Base-by-base conservation (phyloP, 2,888 invertebrate genomes). In the Scaeva pyrastri region DNA sequence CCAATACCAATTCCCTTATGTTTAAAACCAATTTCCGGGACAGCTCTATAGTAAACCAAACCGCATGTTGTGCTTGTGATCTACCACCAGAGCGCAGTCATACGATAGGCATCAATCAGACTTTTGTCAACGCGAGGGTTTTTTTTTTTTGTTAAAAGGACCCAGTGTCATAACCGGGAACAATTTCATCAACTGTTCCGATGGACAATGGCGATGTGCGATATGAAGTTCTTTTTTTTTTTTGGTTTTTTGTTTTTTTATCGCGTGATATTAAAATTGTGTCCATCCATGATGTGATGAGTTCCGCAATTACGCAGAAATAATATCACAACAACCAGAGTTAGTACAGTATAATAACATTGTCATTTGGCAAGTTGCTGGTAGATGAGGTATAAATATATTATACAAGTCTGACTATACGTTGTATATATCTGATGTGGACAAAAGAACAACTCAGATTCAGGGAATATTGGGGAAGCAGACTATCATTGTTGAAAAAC, bases 81-180 rank as follows among this genome's bases (percentile, higher is more conserved):
- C 66, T 50, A 66, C 73, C 72, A 45, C 16, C 19, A 16, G 19
- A n/a, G 52, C 31, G 31, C 31, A 31, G 31, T 31, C 31, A 31
- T 31, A 66, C 86, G 86, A 86, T 86, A 86, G 82, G 73, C 86
- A 86, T 86, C 86, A 82, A 74, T 78, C 86, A 74, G 86, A 71
- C 64, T 76, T 86, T 80, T 86, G 81, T 77, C 81, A 77, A 77
- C 70, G 4, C 58, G 16, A 43, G 14, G 50, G 23, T 36, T n/a
- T 23, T 66, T 8, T 12, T 55, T 26, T 21, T 36, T 64, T 60
- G 11, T 5, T n/a, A n/a, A n/a, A 39, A 50, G 82, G 72, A 23
- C 31, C 31, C 45, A 66, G 41, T 66, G 56, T 66, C 71, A 82
- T 82, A 76, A 70, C 64, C 71, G 70, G 50, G 64, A 76, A 58